Conservation (phyloP, 2,888 invertebrate genomes). For the Tenodera sinensis region DNA sequence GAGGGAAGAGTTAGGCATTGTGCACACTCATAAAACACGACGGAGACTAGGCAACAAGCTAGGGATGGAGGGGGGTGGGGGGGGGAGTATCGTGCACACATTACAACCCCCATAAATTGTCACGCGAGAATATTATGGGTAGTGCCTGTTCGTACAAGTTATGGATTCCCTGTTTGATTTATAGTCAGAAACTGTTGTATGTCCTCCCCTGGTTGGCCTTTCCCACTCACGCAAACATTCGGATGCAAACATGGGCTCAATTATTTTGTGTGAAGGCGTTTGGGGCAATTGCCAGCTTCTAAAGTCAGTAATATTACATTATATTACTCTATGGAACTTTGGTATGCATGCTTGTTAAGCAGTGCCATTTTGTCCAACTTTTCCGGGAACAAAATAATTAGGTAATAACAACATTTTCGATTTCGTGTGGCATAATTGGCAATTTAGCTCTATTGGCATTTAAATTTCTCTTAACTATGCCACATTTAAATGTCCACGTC, state of each 20-base stretch:
- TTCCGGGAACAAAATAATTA: too few species aligned
- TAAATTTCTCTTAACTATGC: too few species aligned
- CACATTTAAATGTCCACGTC: too few species aligned
- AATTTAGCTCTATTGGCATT: too few species aligned
- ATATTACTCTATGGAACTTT: background rate
- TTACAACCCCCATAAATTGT: conserved; percentile 7
- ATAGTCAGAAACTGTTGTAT: background rate
- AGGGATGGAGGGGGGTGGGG: too few species aligned
- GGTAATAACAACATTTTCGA: too few species aligned
- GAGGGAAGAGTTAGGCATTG: background rate
- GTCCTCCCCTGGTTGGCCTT: background rate
- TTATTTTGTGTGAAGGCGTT: background rate
- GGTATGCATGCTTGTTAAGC: too few species aligned
- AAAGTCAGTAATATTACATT: background rate
- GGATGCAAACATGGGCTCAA: background rate
- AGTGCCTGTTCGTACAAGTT: background rate
- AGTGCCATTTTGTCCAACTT: too few species aligned
- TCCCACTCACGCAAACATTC: background rate
- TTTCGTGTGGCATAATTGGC: too few species aligned
- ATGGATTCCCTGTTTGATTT: background rate
- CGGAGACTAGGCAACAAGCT: background rate
- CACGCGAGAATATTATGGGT: background rate
- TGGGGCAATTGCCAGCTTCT: background rate
- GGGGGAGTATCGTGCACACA: background rate
- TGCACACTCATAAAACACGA: background rate